phyloP scores from a whole-genome alignment of 2,113 vertebrate genomes.

The Phyllostomus discolor region DNA sequence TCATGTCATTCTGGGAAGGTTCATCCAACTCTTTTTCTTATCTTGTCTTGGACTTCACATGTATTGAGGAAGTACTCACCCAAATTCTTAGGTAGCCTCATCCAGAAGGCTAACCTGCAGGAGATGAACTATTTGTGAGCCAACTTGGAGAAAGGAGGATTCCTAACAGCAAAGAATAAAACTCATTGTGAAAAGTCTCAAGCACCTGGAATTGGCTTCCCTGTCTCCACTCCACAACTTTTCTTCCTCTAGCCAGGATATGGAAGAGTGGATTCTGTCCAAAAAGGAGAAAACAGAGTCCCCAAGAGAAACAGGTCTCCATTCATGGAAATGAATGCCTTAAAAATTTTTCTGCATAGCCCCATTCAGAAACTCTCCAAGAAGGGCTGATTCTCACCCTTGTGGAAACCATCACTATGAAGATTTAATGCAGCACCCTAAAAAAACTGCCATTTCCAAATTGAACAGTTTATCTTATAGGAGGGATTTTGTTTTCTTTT shows the following conservation, averaged over 20 bases:
- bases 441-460: conserved; percentile 65
- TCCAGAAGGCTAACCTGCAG: background rate
- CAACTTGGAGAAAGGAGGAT: background rate
- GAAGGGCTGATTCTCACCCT: background rate
- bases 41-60: background rate
- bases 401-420: conserved; percentile 29
- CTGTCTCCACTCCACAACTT: background rate
- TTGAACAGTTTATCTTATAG: conserved; percentile 72
- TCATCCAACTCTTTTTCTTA: background rate
- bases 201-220: background rate
- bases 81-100: background rate
- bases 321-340: conserved; percentile 52
- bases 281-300: conserved; percentile 47
- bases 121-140: background rate
- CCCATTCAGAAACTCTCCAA: conserved; percentile 29
- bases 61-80: background rate
- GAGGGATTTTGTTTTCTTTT: conserved; percentile 71
- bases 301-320: conserved; percentile 46
- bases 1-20: background rate
- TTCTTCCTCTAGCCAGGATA: background rate
- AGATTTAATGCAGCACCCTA: conserved; percentile 43
- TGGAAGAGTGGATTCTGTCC: conserved; percentile 26
- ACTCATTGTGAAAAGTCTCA: background rate
- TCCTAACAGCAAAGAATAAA: conserved; percentile 31
- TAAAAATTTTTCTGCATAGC: conserved; percentile 36